Evolutionary conservation across 1,140 invertebrate species (phyloP), one percentile per base, ranked within the genome.

Genomic region (Monochamus saltuarius): DNA sequence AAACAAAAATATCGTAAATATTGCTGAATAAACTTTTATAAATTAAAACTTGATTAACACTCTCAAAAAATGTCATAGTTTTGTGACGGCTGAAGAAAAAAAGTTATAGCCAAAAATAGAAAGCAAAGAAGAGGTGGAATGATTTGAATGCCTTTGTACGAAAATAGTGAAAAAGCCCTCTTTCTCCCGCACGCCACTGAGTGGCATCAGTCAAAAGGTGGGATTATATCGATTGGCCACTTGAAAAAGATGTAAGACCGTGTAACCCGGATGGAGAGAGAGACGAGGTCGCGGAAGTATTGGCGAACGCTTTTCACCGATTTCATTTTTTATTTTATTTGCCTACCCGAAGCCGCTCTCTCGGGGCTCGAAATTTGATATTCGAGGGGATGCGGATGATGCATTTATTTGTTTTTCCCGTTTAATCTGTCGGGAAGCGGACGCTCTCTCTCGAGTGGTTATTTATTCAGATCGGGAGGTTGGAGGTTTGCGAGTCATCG

Each of bases 221-320:
- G 57, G 57, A 59, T 59, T 59, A 59, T 59, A 59, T 59, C 57
- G 57, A 59, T 59, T 59, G 45, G 56, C 45, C 35, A 58, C 56
- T 58, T 58, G 45, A 58, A 58, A 39, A 58, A 58, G 56, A 58
- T 49, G 45, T 13, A 42, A 16, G 16, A 42, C n/a, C n/a, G n/a
- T 16, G n/a, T 16, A 42, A 13, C 39, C n/a, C n/a, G n/a, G 16
- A 42, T n/a, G 39, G n/a, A n/a, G n/a, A 16, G n/a, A 7, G 39
- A 16, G n/a, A 16, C 6, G 7, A 13, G 39, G 39, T 10, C n/a
- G 39, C 16, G 39, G 13, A 17, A 45, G 22, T 45, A 9, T 16
- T 45, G 13, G 42, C 37, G 46, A 55, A 43, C 36, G 22, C 22
- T 29, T 29, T 29, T 29, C 53, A 45, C 13, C 22, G 35, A 22